Percentiles rank a stretch among this genome's conserved stretches.
phyloP scores from a whole-genome alignment of 1,140 invertebrate species.

The Conopomorpha cramerella region DNA sequence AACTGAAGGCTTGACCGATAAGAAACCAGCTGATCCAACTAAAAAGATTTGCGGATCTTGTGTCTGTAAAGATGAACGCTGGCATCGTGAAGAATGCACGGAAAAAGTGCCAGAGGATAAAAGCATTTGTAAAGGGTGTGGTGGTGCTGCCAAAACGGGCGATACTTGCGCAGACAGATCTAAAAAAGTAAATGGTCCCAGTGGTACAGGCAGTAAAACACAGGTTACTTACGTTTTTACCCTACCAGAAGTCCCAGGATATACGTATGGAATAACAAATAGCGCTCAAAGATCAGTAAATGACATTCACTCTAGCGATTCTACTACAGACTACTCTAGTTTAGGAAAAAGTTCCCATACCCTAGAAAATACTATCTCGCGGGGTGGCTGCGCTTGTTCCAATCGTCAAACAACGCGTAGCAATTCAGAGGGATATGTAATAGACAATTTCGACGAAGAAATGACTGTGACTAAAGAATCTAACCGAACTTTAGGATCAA shows the following conservation, averaged over 20 bases:
- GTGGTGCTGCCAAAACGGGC: constrained; percentile 18
- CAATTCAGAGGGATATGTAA: no score
- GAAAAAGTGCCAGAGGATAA: constrained; percentile 10
- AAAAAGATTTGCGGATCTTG: constrained; percentile 41
- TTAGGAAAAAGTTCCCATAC: no score
- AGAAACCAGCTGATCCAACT: constrained; percentile 20
- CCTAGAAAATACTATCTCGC: no score
- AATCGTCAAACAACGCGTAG: no score
- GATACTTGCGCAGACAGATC: constrained; percentile 33
- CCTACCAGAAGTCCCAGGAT: constrained; percentile 19
- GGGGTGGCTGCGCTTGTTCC: no score
- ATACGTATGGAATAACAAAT: no score
- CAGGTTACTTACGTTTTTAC: constrained; percentile 28
- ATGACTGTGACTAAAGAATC: constrained; percentile 11
- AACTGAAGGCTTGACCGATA: constrained; percentile 15
- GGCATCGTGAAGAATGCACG: constrained; percentile 35
- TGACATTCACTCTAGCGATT: no score
- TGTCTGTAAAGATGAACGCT: constrained; percentile 42
- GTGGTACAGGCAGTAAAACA: constrained; percentile 22
- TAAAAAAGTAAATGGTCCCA: constrained; percentile 22
- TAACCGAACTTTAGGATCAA: constrained; percentile 6
- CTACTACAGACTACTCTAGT: no score
- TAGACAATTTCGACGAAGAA: no score
- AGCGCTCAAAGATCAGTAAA: no score
- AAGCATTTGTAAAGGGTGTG: constrained; percentile 30